Conservation (phyloP, 1,140 invertebrate species). For the Dreissena polymorpha region DNA sequence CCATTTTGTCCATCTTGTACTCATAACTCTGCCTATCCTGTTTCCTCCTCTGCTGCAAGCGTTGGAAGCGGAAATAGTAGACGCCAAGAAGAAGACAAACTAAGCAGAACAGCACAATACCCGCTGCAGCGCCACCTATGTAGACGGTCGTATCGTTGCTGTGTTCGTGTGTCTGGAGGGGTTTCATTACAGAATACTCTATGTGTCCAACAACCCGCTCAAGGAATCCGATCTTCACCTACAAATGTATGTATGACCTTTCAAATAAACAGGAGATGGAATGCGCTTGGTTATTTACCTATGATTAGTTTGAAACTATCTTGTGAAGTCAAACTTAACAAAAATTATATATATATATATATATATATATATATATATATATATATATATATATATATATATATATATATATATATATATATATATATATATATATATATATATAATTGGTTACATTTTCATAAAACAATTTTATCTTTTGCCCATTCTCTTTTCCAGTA, state of each 20-base stretch:
- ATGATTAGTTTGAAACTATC: too few species aligned
- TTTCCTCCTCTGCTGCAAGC: background rate
- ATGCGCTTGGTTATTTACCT: too few species aligned
- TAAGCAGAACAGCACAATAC: background rate
- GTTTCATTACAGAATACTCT: background rate
- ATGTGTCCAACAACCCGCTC: background rate
- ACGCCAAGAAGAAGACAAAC: background rate
- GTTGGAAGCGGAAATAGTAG: background rate
- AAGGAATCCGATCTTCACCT: conserved; percentile 36
- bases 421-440: too few species aligned
- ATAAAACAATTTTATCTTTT: too few species aligned
- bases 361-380: too few species aligned
- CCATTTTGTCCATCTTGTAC: conserved; percentile 41
- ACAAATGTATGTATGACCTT: background rate
- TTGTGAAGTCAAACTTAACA: too few species aligned
- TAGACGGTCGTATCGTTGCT: background rate
- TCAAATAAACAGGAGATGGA: too few species aligned
- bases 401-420: too few species aligned
- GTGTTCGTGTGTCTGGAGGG: background rate
- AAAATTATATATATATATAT: too few species aligned
- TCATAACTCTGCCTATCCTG: conserved; percentile 9
- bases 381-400: too few species aligned
- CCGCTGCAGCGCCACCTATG: background rate
- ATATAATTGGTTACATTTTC: too few species aligned
- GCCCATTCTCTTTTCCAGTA: too few species aligned